A percentile compares a stretch with the other conserved stretches of the same genome.
Evolutionary conservation across 2,888 invertebrate species (phyloP).

Genomic region (Sphecodes monilicornis): DNA sequence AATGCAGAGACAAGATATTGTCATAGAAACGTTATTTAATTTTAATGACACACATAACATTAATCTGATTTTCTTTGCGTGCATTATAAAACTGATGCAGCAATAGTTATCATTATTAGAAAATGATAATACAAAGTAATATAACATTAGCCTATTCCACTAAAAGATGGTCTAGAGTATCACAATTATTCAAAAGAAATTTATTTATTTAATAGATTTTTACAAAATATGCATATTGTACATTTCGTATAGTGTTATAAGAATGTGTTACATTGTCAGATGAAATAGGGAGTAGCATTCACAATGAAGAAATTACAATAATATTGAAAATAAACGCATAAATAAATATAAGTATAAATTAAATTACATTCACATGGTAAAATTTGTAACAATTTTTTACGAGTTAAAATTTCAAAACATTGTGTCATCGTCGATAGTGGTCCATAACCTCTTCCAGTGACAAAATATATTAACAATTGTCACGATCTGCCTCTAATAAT

Average conservation of each 20-base stretch:
- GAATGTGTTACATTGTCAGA: neutral
- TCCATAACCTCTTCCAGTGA: neutral
- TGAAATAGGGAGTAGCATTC: constrained; percentile 1
- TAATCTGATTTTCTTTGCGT: too few relatives aligned
- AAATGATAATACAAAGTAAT: neutral
- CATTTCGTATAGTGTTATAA: too few relatives aligned
- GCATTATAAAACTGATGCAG: too few relatives aligned
- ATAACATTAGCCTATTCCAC: neutral
- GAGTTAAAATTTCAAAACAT: neutral
- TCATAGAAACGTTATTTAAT: too few relatives aligned
- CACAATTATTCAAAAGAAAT: too few relatives aligned
- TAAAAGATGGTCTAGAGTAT: too few relatives aligned
- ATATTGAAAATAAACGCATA: neutral
- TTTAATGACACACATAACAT: too few relatives aligned
- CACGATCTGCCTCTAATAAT: constrained; percentile 9
- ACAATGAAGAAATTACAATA: constrained; percentile 8
- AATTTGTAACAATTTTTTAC: too few relatives aligned
- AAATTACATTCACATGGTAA: too few relatives aligned
- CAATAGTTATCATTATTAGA: neutral
- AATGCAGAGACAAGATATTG: too few relatives aligned
- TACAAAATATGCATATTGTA: neutral
- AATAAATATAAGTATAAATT: neutral
- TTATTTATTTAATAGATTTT: too few relatives aligned
- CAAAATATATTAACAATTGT: neutral
- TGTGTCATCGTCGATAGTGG: neutral